Evolutionary conservation across 2,797 vertebrate genomes (phyloP), one percentile per base, ranked within the genome.

Genomic region (Limosa lapponica): DNA sequence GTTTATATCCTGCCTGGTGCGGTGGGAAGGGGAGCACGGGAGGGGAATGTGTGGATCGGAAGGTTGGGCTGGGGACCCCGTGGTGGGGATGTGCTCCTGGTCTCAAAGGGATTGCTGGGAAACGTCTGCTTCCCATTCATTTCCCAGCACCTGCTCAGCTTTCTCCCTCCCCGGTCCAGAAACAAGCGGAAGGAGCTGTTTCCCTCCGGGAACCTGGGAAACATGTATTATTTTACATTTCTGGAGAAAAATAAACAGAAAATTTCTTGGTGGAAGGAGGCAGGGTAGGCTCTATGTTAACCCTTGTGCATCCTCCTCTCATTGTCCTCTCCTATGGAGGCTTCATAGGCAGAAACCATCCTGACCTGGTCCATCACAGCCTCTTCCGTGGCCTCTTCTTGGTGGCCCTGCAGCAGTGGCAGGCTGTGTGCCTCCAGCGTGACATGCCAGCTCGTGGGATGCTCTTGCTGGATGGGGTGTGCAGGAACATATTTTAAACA

Each of bases 371-470:
- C 55, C 59, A 16, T 37, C 77, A 22, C 54, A 55, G 5, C n/a
- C 17, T 65, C 44, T 25, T 54, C 58, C 15, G 11, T 24, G 36
- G 13, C 32, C n/a, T 37, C 48, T 66, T 23, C 41, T 39, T 39
- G 18, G 27, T 49, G 58, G 28, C 24, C 30, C 54, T 36, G 58
- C 25, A 69, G 49, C 51, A 25, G 17, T 1, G 3, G 10, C 46
- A 61, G 23, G 51, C 37, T 1, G 0, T 14, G 27, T 30, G 27
- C 11, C 5, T 18, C 49, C 6, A 1, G 9, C 2, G 1, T 43
- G 41, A 44, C 0, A 1, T 55, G 57, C 43, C 66, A 67, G 61
- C 25, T 44, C 0, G 0, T 25, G 39, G 51, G 74, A 49, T 54
- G 39, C 37, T 46, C 12, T n/a, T 58, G 55, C 19, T 10, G 34